Evolutionary conservation across 64 coral and sea anemone species (phyloP).

Genomic region (Anthopleura sola): DNA sequence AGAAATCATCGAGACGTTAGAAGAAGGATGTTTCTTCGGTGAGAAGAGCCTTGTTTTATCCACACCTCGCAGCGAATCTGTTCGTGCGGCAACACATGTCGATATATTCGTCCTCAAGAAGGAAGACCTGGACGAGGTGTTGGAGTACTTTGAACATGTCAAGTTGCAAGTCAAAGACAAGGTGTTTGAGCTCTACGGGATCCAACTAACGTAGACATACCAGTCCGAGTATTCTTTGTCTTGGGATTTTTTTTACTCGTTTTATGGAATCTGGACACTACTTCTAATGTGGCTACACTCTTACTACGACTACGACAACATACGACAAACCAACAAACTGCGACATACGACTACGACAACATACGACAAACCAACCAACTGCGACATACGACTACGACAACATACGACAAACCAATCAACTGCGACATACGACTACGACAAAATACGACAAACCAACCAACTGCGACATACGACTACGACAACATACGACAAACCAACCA

Average conservation of each 20-base stretch:
- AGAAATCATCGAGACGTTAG: slow-evolving; percentile 76
- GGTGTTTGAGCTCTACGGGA: slow-evolving; percentile 42
- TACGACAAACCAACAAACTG: neutral
- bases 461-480: no score
- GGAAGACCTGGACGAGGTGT: slow-evolving; percentile 57
- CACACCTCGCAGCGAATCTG: slow-evolving; percentile 62
- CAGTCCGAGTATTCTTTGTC: neutral
- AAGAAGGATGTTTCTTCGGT: slow-evolving; percentile 59
- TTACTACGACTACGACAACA: neutral
- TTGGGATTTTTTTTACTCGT: neutral
- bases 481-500: no score
- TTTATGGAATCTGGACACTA: neutral
- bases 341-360: no score
- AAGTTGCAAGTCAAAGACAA: slow-evolving; percentile 50
- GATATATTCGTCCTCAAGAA: slow-evolving; percentile 69
- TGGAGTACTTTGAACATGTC: slow-evolving; percentile 41
- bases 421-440: no score
- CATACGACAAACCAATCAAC: no score
- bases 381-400: no score
- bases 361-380: no score
- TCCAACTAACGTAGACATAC: neutral
- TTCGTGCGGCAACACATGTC: slow-evolving; percentile 76
- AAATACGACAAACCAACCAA: no score
- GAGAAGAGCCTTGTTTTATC: slow-evolving; percentile 55
- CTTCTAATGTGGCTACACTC: neutral